Base-by-base conservation (phyloP, 2,113 vertebrate species). In the Gambusia holbrooki region DNA sequence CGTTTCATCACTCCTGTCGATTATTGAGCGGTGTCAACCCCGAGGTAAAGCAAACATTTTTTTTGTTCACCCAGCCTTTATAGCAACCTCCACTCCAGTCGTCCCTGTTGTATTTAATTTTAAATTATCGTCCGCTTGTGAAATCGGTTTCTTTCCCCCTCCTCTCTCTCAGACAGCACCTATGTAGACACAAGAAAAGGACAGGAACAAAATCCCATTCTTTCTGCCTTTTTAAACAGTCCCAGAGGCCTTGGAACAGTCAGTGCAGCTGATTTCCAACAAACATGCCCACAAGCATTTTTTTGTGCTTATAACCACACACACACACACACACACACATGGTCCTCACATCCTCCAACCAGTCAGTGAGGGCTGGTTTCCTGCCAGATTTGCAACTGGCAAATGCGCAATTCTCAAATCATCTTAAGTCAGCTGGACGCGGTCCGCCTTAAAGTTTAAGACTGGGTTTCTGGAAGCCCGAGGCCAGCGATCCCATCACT, bases 321-420 rank as follows among this genome's bases (percentile, higher is more conserved):
- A 51, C 69, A 14, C 51, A 27, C 51, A 42, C 54, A 62, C 48
- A 37, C 54, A 45, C 54, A 62, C 51, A 70, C 58, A 73, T 32
- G 40, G 65, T 58, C 51, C 75, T 67, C 64, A 22, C 42, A 76
- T 66, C 48, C 66, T 79, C 60, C 30, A 29, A 77, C 58, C 71
- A 76, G 80, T 54, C 79, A 83, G 73, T 27, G 32, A 70, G 54
- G 40, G 33, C 66, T 75, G 80, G 87, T 82, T 48, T 62, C 12
- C 73, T 67, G 78, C 85, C 83, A 89, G 78, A 72, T 81, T 27
- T 35, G 73, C 62, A 87, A 75, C 61, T 87, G 89, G 82, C 82
- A 84, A 86, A 89, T 74, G 42, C 71, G 87, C 82, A 89, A 89
- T 77, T 86, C 76, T 88, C 80, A 69, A 85, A 88, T 89, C 77